Evolutionary conservation across 2,797 vertebrate genomes (phyloP), one percentile per base, ranked within the genome.

Genomic region (Brachymystax lenok): DNA sequence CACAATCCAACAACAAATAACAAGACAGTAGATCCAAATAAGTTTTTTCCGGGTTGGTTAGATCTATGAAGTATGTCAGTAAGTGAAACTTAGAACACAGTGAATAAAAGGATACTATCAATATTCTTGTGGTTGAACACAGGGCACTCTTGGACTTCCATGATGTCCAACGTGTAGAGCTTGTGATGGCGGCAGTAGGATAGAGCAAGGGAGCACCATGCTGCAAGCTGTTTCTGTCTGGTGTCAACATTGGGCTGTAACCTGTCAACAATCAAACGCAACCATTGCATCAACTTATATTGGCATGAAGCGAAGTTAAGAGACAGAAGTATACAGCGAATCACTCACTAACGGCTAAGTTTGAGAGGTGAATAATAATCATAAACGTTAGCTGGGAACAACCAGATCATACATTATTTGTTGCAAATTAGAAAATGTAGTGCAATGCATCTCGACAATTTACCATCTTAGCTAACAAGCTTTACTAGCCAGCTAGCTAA

Each of bases 241-340:
- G 98, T 98, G 86, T 98, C 97, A 86, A 94, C 94, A 94, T 99
- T 99, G 56, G 97, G 98, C 92, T 99, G 98, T 88, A 99, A 91
- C 85, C 98, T 99, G 91, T 82, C 52, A 80, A 77, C 16, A 27
- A n/a, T 14, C 40, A 27, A 35, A 61, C 2, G 71, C 59, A 16
- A 17, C 19, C 74, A 50, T 24, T 24, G 28, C 59, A 74, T n/a
- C 3, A 40, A 27, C 17, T 68, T 33, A 46, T 46, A 24, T 12
- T 13, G 59, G 40, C 40, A 5, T 5, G 54, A 5, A 56, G 16
- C 5, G 6, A 59, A n/a, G 19, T 59, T 59, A 61, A 21, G 21
- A 19, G n/a, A 59, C n/a, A 21, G n/a, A 19, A 21, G n/a, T 59
- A 59, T 5, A 1, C 7, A 59, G 17, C 5, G 10, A 59, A 46